A percentile compares a stretch with the other conserved stretches of the same genome.
phyloP scores from a whole-genome alignment of 2,797 vertebrate genomes.

The Hirundo rustica region DNA sequence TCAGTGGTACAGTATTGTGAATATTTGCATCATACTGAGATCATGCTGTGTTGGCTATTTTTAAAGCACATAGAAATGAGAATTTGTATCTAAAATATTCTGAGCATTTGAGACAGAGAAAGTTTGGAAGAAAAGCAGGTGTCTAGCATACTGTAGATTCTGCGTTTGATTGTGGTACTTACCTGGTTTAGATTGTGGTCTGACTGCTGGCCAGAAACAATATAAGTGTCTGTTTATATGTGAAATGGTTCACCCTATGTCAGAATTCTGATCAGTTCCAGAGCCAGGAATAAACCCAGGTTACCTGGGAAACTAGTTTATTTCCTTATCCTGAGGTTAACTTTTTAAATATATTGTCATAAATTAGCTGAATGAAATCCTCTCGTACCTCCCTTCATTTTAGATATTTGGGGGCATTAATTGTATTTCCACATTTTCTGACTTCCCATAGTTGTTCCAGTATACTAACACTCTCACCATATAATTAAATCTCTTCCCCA shows the following conservation, averaged over 20 bases:
- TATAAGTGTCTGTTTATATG: neutral
- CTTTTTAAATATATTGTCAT: neutral
- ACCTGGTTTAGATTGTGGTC: neutral
- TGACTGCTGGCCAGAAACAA: neutral
- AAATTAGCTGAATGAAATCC: neutral
- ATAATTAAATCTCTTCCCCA: neutral
- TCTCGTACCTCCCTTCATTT: neutral
- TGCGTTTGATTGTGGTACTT: neutral
- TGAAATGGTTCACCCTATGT: neutral
- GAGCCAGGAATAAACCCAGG: neutral
- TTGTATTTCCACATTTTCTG: neutral
- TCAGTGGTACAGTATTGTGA: neutral
- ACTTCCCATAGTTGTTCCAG: neutral
- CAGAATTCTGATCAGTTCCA: neutral
- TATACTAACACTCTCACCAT: neutral
- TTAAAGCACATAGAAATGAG: neutral
- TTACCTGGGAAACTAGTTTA: slow-evolving; percentile 19
- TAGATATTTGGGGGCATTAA: neutral
- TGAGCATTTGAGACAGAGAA: neutral
- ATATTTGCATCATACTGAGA: neutral
- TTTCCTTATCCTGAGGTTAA: neutral
- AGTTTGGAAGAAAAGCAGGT: neutral
- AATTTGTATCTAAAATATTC: neutral
- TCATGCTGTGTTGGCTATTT: neutral
- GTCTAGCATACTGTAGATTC: neutral